A percentile compares a stretch with the other conserved stretches of the same genome.
Conservation (phyloP, 2,113 vertebrate genomes). For the Natator depressus region DNA sequence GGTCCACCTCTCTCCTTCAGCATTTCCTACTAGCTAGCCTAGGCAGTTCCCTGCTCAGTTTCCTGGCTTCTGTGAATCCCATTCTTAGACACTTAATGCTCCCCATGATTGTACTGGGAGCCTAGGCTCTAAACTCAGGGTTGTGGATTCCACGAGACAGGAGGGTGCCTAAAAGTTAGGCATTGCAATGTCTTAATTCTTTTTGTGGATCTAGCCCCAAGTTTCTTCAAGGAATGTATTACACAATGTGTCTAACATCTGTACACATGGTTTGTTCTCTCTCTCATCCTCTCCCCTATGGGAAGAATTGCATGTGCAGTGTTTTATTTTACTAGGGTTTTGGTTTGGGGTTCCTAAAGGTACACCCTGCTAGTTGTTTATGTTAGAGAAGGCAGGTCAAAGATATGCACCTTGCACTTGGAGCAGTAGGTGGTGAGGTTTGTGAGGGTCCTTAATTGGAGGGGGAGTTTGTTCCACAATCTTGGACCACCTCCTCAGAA, state of each 20-base stretch:
- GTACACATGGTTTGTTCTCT: background rate
- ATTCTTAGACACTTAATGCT: background rate
- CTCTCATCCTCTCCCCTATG: background rate
- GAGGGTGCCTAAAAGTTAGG: background rate
- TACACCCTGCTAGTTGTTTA: background rate
- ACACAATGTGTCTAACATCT: constrained; percentile 45
- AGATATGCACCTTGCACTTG: fast-evolving
- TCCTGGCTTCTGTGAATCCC: background rate
- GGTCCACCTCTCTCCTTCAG: background rate
- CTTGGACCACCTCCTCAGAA: background rate
- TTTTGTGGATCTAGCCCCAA: background rate
- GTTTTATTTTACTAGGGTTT: background rate
- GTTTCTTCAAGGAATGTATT: background rate
- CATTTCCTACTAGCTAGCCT: background rate
- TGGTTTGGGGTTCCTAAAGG: background rate
- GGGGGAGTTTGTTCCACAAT: background rate
- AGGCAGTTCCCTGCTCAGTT: background rate
- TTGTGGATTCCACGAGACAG: background rate
- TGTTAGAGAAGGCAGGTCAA: background rate
- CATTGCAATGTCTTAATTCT: background rate
- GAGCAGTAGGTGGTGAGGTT: background rate
- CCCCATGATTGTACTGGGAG: background rate
- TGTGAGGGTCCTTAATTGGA: background rate
- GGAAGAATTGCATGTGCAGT: fast-evolving
- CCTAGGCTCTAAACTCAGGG: background rate